A percentile compares a stretch with the other conserved stretches of the same genome.
These are phyloP conservation scores for Nanorana parkeri DNA, from an alignment of 2,113 vertebrate genomes.

Conservation along the genomic window DNA sequence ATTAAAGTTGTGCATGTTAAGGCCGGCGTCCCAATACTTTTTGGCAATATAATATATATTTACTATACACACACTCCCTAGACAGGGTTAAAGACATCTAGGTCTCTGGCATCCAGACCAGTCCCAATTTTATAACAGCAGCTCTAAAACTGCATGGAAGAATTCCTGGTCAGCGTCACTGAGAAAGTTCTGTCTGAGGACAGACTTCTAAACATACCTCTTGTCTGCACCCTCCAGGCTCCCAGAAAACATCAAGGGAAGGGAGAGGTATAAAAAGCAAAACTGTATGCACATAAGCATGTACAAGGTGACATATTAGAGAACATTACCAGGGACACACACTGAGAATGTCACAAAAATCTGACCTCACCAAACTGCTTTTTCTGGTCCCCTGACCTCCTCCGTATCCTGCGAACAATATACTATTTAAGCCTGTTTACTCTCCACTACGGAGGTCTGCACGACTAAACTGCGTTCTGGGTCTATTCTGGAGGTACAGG, in stretches of 20 bases:
- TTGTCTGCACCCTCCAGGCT: neutral
- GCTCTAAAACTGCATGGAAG: constrained; percentile 17
- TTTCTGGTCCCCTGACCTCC: constrained; percentile 18
- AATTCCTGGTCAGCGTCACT: constrained; percentile 11
- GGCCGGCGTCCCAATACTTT: no score
- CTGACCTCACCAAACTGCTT: neutral
- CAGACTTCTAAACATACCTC: constrained; percentile 12
- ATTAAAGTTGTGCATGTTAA: no score
- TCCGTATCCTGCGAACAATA: neutral
- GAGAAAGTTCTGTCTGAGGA: constrained; percentile 4
- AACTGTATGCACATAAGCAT: constrained; percentile 30
- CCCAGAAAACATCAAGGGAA: constrained; percentile 9
- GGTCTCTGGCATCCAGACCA: neutral
- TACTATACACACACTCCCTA: neutral
- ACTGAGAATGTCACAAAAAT: constrained; percentile 36
- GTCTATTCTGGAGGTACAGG: no score
- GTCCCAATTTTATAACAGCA: neutral
- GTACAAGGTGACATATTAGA: constrained; percentile 35
- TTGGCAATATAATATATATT: no score
- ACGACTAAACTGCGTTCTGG: neutral
- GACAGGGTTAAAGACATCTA: neutral
- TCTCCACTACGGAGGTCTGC: neutral
- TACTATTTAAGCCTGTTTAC: neutral
- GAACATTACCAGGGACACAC: constrained; percentile 21
- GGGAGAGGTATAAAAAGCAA: constrained; percentile 25